Base-by-base conservation (phyloP, 37 sponge, comb jelly and placozoan species). In the Aphrocallistes beatrix region DNA sequence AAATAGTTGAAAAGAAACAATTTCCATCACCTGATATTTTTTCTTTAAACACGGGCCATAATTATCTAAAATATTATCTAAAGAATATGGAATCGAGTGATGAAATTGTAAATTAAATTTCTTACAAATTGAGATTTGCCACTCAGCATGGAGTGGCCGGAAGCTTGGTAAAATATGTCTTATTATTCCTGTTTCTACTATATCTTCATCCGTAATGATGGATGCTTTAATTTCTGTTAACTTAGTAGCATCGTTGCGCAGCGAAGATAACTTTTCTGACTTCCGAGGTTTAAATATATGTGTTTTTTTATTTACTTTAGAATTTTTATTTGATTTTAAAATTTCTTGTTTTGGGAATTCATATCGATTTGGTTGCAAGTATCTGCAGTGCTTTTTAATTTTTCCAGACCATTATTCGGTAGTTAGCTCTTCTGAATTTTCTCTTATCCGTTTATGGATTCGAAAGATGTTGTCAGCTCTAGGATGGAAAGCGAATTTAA, bases 321-420 rank as follows among this genome's bases (percentile, higher is more conserved):
- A 13, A 13, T 16, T n/a, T n/a, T n/a, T n/a, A n/a, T n/a, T n/a
- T n/a, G n/a, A n/a, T n/a, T n/a, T n/a, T n/a, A n/a, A n/a, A n/a
- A n/a, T n/a, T n/a, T n/a, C n/a, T n/a, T n/a, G n/a, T n/a, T 60
- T 60, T 25, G 75, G 75, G n/a, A 60, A 60, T 60, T 60, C 75
- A 60, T 60, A 60, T 60, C 28, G 8, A 25, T 60, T 60, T 6
- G 75, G 34, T 28, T 60, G 25, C 21, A 60, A 60, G n/a, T 60
- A 60, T 8, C 75, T 30, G 34, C 34, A 60, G n/a, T 60, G 21
- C 75, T 19, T 6, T 60, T 60, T 60, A n/a, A 19, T 60, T 60
- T 60, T 60, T 28, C 75, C 3, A 6, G 75, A 60, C 75, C 75
- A 60, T 60, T 60, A 19, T 60, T 60, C 75, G n/a, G 3, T 13